Evolutionary conservation across 2,888 invertebrate species (phyloP), one percentile per base, ranked within the genome.

Genomic region (Notodonta ziczac): DNA sequence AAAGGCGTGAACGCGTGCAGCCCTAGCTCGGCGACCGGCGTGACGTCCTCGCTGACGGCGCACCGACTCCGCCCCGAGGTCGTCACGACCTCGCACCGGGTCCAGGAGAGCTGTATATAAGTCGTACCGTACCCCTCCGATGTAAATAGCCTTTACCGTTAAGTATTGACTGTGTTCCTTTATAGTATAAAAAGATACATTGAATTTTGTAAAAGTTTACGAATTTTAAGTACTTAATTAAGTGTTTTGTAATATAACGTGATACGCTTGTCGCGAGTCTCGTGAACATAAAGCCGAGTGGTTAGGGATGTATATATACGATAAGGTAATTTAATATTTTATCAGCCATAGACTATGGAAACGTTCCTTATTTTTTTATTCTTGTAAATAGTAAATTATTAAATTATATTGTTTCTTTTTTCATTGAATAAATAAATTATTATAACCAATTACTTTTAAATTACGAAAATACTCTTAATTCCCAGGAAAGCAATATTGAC

Each of bases 71-170:
- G 97, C 79, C 97, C 97, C 70, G 97, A 97, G 90, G 97, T 97
- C 75, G 97, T 97, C 71, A 97, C 97, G 76, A 97, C 97, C 68
- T 97, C 97, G 71, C 97, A 97, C 94, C 95, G 97, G 83, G 97
- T 97, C 92, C 97, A 97, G 90, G 97, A 97, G 94, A 97, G 97
- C 94, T 97, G 97, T 96, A 97, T 97, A 96, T 97, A 97, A 96
- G 88, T 62, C 50, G 44, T 53, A 56, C 24, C 46, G 55, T 64
- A 56, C 62, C 84, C 81, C 82, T 85, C 84, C 84, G 72, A 64
- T 87, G 86, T 88, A 88, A 71, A 87, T 88, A 88, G 59, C 63
- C 64, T 70, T 62, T 72, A 72, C 14, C 59, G 46, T 44, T 80
- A 78, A 78, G 72, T 70, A 70, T 73, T 70, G 62, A 86, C 85